Evolutionary conservation across 2,797 vertebrate species (phyloP).

Genomic region (Pyrrhura leucotis): DNA sequence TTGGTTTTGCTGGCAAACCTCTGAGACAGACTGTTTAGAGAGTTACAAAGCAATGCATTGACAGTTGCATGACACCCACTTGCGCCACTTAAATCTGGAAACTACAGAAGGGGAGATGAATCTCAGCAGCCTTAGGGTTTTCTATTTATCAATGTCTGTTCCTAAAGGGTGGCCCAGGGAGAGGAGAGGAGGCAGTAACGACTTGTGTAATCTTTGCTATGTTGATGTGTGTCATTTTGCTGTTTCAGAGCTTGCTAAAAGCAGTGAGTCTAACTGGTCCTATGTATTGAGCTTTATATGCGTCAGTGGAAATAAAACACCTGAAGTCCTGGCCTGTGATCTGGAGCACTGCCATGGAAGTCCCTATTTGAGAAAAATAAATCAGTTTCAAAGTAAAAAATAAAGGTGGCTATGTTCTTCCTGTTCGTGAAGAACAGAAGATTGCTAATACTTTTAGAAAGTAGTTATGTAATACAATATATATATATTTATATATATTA

Average conservation of each 20-base stretch:
- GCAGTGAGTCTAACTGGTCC: fast-evolving
- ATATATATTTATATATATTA: background rate
- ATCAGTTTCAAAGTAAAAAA: background rate
- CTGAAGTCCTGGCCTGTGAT: background rate
- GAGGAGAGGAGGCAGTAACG: background rate
- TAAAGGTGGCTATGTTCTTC: background rate
- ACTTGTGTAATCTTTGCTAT: fast-evolving
- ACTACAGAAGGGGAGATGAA: background rate
- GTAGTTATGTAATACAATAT: background rate
- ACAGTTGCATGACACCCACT: fast-evolving
- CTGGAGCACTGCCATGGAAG: background rate
- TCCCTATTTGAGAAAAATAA: background rate
- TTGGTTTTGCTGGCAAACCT: background rate
- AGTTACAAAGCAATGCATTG: background rate
- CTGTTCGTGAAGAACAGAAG: background rate
- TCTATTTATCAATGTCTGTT: background rate
- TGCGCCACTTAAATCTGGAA: background rate
- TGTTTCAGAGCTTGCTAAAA: background rate
- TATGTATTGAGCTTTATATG: fast-evolving
- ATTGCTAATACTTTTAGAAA: background rate
- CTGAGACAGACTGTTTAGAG: background rate
- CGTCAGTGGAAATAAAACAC: background rate
- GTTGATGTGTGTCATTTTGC: background rate
- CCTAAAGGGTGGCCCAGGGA: background rate
- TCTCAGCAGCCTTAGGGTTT: background rate